phyloP scores from a whole-genome alignment of 2,797 vertebrate genomes.

The Sebastes oblongus region DNA sequence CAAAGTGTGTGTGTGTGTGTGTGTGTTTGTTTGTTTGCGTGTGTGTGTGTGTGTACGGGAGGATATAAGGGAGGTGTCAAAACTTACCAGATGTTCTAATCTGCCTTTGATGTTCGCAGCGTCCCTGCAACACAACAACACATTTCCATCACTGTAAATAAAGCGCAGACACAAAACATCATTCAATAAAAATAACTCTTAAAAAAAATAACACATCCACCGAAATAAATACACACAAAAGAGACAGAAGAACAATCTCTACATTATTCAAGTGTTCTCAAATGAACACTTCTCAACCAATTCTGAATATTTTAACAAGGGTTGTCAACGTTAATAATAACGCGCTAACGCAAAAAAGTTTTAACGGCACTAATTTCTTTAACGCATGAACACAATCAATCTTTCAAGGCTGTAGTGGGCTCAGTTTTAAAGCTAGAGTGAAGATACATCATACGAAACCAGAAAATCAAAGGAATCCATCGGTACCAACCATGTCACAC shows the following conservation, averaged over 20 bases:
- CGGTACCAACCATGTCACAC: no score
- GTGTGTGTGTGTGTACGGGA: conserved; percentile 45
- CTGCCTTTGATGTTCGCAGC: conserved; percentile 90
- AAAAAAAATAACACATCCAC: background rate
- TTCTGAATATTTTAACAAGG: background rate
- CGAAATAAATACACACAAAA: background rate
- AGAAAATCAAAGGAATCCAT: no score
- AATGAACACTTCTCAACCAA: background rate
- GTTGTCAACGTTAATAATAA: no score
- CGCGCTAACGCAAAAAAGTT: no score
- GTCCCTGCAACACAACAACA: conserved; percentile 95
- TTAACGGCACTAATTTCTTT: no score
- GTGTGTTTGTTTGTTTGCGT: conserved; percentile 4
- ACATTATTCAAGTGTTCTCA: background rate
- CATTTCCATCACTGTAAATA: conserved; percentile 88
- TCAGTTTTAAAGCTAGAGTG: no score
- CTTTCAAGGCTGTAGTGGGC: no score
- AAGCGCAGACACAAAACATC: conserved; percentile 63
- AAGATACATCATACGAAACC: no score
- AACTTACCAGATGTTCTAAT: conserved; percentile 99
- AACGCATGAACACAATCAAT: no score
- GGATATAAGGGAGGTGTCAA: conserved; percentile 65
- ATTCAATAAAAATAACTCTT: conserved; percentile 41
- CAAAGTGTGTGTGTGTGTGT: conserved; percentile 77
- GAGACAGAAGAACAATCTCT: conserved; percentile 8